phyloP scores from a whole-genome alignment of 1,140 invertebrate genomes.

The Paraescarpia echinospica region DNA sequence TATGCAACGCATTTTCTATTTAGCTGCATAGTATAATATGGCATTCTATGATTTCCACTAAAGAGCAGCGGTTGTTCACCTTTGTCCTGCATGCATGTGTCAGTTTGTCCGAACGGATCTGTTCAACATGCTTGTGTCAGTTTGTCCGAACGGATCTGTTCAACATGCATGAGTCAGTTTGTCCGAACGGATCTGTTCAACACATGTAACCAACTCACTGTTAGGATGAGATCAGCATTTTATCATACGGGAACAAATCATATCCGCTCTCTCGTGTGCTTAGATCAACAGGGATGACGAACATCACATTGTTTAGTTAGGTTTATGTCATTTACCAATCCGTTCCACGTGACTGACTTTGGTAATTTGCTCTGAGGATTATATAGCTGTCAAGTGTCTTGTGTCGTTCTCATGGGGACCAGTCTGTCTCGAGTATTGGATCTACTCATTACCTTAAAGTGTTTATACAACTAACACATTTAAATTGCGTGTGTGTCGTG shows the following conservation, averaged over 20 bases:
- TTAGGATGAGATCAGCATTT: not conserved
- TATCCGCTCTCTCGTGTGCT: not conserved
- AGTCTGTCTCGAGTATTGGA: too few species aligned
- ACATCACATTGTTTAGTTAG: not conserved
- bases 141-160: not conserved
- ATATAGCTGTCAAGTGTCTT: not conserved
- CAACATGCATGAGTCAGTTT: not conserved
- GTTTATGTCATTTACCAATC: not conserved
- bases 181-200: not conserved
- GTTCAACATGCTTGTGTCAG: too few species aligned
- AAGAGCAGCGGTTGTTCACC: not conserved
- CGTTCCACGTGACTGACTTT: not conserved
- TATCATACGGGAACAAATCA: not conserved
- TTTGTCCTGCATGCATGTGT: not conserved
- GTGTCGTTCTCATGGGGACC: not conserved
- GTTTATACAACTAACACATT: too few species aligned
- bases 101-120: too few species aligned
- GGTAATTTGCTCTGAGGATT: not conserved
- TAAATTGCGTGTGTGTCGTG: too few species aligned
- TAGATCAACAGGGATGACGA: not conserved
- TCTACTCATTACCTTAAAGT: too few species aligned
- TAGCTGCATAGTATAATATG: not conserved
- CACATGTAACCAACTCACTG: not conserved
- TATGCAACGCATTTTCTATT: not conserved
- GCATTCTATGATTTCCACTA: not conserved